Base-by-base conservation (phyloP, 2,888 invertebrate species). In the Bombyx huttoni region DNA sequence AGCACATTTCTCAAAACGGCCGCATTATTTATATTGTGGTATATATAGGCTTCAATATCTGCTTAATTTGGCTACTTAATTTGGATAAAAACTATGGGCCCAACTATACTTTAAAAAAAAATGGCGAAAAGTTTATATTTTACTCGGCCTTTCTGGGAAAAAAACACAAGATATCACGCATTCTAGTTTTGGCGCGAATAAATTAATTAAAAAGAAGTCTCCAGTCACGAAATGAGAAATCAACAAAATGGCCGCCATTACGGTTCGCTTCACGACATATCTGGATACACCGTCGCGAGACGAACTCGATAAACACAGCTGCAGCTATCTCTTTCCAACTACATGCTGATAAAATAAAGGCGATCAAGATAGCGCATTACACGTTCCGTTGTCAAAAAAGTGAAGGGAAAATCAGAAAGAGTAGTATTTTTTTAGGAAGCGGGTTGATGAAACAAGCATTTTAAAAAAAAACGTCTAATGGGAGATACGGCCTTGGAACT, bases 261-360 rank as follows among this genome's bases (percentile, higher is more conserved):
- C 24, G 6, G 13, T 13, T 13, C 34, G 51, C 53, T 52, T 53
- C 54, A 56, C 56, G 61, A 72, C 75, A 73, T 73, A 78, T 74
- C 78, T 76, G 78, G 75, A 80, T 78, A 78, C 74, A 72, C 68
- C 65, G 65, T 60, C 60, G 58, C 61, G 65, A 68, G 69, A 67
- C 71, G 71, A 62, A 61, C 64, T 61, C 60, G 58, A 53, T 54
- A 48, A 60, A 63, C 59, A 56, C 59, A 68, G 64, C 62, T 68
- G 67, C 60, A 72, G 58, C 59, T 62, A 50, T 75, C 71, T 57
- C 73, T 57, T 58, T 68, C 61, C 48, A 54, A 54, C 54, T 47
- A 48, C 54, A 51, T 47, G 46, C 47, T 50, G 48, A 49, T 52
- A 46, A 24, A 51, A 56, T 47, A 60, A 56, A 69, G 54, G 58